Evolutionary conservation across 2,113 vertebrate species (phyloP).

Genomic region (Muscicapa adusta): DNA sequence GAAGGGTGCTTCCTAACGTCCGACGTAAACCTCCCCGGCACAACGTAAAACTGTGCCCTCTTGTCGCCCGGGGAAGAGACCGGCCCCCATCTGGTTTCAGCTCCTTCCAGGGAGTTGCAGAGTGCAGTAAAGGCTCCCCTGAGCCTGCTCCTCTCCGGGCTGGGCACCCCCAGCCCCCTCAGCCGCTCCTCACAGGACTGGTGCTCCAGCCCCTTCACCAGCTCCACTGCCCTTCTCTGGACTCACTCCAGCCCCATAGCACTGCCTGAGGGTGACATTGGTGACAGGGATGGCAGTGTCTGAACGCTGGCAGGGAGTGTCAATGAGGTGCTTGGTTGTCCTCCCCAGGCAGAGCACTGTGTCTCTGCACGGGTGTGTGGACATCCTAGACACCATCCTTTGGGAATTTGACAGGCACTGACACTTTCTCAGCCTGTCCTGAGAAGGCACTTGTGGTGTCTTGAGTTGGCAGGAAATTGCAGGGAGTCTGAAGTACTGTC

Average conservation of each 20-base stretch:
- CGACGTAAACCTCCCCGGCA: neutral
- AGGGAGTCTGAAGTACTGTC: neutral
- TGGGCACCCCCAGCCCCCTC: neutral
- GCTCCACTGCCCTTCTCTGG: neutral
- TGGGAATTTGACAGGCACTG: fast-evolving
- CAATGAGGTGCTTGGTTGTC: fast-evolving
- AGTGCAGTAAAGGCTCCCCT: neutral
- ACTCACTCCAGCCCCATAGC: fast-evolving
- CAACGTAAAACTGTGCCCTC: neutral
- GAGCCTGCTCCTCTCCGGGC: neutral
- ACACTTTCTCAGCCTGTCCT: fast-evolving
- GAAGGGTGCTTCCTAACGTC: neutral
- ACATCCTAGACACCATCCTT: fast-evolving
- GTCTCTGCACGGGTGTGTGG: fast-evolving
- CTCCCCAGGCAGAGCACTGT: fast-evolving
- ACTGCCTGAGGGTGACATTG: fast-evolving
- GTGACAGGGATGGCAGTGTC: neutral
- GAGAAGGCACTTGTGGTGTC: neutral
- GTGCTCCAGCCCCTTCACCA: neutral
- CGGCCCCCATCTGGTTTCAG: no score
- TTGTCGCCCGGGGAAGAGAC: neutral
- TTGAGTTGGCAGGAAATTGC: neutral
- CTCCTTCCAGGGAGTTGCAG: neutral
- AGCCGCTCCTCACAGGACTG: neutral
- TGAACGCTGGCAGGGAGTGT: neutral